Base-by-base conservation (phyloP, 1,140 invertebrate genomes). In the Aphelenchoides fujianensis region DNA sequence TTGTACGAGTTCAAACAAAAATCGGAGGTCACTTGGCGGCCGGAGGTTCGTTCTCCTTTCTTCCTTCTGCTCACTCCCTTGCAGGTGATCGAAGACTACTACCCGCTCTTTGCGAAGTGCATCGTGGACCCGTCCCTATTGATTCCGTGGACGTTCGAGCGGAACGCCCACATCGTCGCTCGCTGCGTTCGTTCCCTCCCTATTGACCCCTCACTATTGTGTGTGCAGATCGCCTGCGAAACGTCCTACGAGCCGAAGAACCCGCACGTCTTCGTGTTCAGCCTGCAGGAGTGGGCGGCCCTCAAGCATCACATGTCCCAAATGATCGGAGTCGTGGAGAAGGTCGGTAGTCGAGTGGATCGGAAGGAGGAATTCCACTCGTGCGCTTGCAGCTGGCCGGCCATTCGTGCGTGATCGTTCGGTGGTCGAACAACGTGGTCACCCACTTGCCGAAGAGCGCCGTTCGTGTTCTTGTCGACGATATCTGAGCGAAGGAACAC, bases 51-150 rank as follows among this genome's bases (percentile, higher is more conserved):
- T n/a, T n/a, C n/a, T n/a, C n/a, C n/a, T n/a, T n/a, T n/a, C n/a
- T n/a, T n/a, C n/a, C n/a, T n/a, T n/a, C n/a, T n/a, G n/a, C n/a
- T n/a, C n/a, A n/a, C n/a, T n/a, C n/a, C n/a, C n/a, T n/a, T n/a
- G n/a, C n/a, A n/a, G n/a, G n/a, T n/a, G n/a, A 68, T 70, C 23
- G 69, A 70, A 34, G n/a, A 30, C 3, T 70, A 70, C 54, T 70
- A 52, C 34, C 68, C 63, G 2, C 19, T 69, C 23, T 70, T 70
- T 48, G 69, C 53, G 7, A 69, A 70, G 30, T 70, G 69, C 30
- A 55, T 70, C 12, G 61, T 70, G 5, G 69, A 70, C 54, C 66
- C 66, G 9, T 28, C 31, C 0, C 35, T 70, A 12, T 32, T 35
- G 12, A 67, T 70, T 3, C 69, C 69, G 12, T 70, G 41, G 23